These are phyloP conservation scores for Drosophila austrosaltans DNA, from an alignment of 2,888 invertebrate genomes.

Conservation along the genomic window DNA sequence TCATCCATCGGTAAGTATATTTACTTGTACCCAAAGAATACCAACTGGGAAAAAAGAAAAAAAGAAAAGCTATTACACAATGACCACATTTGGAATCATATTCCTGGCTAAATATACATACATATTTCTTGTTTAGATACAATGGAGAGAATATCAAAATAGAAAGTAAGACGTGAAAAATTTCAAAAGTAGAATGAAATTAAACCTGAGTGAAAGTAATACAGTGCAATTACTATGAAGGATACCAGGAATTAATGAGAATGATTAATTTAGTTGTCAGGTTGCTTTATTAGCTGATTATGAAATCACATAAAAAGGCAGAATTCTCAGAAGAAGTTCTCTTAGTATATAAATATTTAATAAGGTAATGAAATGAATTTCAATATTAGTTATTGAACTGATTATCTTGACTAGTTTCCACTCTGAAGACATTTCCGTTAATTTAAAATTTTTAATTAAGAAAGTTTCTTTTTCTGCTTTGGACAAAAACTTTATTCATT, in stretches of 20 bases:
- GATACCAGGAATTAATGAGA: no score
- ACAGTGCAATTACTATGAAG: no score
- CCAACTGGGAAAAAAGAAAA: constrained; percentile 1
- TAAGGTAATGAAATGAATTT: no score
- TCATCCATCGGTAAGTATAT: constrained; percentile 93
- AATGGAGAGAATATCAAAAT: background rate
- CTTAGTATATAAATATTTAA: no score
- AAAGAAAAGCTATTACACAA: constrained; percentile 5
- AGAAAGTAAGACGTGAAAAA: background rate
- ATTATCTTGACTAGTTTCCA: no score
- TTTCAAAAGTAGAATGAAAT: no score
- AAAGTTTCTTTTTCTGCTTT: background rate
- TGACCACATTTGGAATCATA: background rate
- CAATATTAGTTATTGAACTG: no score
- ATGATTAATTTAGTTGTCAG: no score
- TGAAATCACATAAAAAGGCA: no score
- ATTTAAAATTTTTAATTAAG: background rate
- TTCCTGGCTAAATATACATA: background rate
- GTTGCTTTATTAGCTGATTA: no score
- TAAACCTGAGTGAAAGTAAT: no score
- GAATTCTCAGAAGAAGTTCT: background rate
- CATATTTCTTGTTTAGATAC: background rate
- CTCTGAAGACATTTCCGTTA: background rate
- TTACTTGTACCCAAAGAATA: constrained; percentile 1
- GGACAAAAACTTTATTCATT: background rate